Evolutionary conservation across 2,888 invertebrate genomes (phyloP), one percentile per base, ranked within the genome.

Genomic region (Tiliacea aurago): DNA sequence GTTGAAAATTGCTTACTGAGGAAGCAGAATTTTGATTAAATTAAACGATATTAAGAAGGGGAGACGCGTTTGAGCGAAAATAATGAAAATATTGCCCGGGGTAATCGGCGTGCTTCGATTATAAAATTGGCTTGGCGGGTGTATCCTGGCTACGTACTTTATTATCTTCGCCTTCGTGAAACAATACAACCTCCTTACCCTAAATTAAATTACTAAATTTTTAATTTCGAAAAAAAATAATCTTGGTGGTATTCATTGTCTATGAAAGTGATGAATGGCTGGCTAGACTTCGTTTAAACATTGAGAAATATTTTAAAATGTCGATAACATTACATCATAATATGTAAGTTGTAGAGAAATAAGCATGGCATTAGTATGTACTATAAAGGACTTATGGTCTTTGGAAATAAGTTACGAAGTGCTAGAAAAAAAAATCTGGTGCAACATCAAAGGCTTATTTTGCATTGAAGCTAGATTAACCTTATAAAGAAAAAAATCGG

Each of bases 21-120:
- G 91, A 91, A 93, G 93, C 93, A 93, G 76, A 91, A 91, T 92
- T 92, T 90, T 95, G 93, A 95, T 96, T 95, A 94, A 95, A 95
- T 95, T 94, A 95, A 90, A 91, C 91, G 86, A 92, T 95, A 95
- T 95, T 95, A 93, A 91, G 90, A 90, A 91, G 94, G 94, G 95
- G 94, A 91, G 88, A 90, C 84, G 87, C 83, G 87, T 91, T 93
- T 89, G 87, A 90, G 90, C 92, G 92, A 91, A 93, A 94, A 93
- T 95, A 95, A 96, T 95, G 95, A 95, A 95, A 95, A 93, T 94
- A 94, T 94, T 89, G 90, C 90, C 83, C 70, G 75, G 89, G 88
- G 89, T 90, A 90, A 91, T 91, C 88, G 91, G 85, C 77, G 81
- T 80, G 84, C 76, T 86, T 82, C 84, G 88, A 89, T 90, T 88